phyloP scores from a whole-genome alignment of 2,888 invertebrate species.

The Entomobrya proxima region DNA sequence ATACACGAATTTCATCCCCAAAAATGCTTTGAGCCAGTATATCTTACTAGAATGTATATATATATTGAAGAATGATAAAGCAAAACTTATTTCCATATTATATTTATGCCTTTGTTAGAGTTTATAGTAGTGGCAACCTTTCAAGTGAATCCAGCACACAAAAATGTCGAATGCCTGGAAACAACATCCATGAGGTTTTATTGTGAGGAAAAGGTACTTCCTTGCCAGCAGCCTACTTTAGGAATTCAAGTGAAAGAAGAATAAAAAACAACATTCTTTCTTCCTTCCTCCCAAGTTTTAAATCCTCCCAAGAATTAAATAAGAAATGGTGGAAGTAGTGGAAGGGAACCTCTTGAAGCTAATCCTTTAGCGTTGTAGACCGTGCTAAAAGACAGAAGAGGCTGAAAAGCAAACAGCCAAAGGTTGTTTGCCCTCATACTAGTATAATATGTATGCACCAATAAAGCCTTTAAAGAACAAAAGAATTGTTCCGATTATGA shows the following conservation, averaged over 20 bases:
- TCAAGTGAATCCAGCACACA: not conserved
- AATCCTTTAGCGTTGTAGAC: constrained; percentile 60
- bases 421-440: constrained; percentile 41
- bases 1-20: constrained; percentile 35
- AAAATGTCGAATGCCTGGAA: not conserved
- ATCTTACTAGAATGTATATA: not conserved
- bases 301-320: constrained; percentile 43
- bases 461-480: constrained; percentile 3
- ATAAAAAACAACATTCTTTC: not conserved
- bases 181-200: constrained; percentile 16
- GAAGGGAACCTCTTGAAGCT: constrained; percentile 36
- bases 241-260: not conserved
- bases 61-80: not conserved
- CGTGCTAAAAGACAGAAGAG: constrained; percentile 45
- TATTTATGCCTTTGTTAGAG: not conserved
- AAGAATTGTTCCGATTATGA: not conserved
- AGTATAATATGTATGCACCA: too few species aligned
- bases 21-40: constrained; percentile 39
- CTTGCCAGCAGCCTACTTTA: not conserved
- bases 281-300: not conserved
- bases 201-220: constrained; percentile 9
- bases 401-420: constrained; percentile 43
- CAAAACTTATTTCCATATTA: constrained; percentile 17
- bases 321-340: not conserved
- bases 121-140: not conserved